These are phyloP conservation scores for Cyanoliseus patagonus DNA, from an alignment of 2,113 vertebrate species.

Conservation along the genomic window DNA sequence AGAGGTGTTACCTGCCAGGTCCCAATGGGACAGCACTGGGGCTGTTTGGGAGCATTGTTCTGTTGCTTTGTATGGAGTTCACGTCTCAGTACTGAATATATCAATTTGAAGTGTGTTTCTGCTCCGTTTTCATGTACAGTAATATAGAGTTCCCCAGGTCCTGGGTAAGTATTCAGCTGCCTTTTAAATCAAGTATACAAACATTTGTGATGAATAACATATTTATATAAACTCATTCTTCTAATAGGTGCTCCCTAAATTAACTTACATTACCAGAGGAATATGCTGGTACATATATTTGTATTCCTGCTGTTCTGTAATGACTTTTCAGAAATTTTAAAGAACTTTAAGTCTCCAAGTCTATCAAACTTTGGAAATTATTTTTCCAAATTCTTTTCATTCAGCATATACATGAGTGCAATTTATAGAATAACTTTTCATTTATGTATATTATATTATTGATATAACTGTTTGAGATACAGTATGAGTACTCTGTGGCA, in stretches of 20 bases:
- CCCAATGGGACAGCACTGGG: background rate
- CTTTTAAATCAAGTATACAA: background rate
- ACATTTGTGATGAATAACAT: background rate
- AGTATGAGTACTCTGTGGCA: background rate
- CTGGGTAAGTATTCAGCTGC: background rate
- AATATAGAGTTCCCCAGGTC: background rate
- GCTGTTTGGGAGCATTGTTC: background rate
- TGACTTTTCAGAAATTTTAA: background rate
- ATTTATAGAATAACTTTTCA: background rate
- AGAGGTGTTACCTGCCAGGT: background rate
- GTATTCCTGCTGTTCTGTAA: background rate
- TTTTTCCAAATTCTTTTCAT: background rate
- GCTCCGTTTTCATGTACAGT: background rate
- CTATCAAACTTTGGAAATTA: background rate
- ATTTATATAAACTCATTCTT: background rate
- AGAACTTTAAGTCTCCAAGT: background rate
- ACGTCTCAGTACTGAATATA: background rate
- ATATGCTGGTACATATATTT: background rate
- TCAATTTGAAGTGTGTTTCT: background rate
- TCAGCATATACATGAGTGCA: background rate
- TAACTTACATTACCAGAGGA: background rate
- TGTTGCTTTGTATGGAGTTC: background rate
- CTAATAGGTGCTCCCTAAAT: background rate
- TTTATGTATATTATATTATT: background rate
- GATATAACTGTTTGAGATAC: background rate